Percentiles rank a stretch among this genome's conserved stretches.
These are phyloP conservation scores for Amblyteles armatorius DNA, from an alignment of 2,888 invertebrate genomes.

Conservation along the genomic window DNA sequence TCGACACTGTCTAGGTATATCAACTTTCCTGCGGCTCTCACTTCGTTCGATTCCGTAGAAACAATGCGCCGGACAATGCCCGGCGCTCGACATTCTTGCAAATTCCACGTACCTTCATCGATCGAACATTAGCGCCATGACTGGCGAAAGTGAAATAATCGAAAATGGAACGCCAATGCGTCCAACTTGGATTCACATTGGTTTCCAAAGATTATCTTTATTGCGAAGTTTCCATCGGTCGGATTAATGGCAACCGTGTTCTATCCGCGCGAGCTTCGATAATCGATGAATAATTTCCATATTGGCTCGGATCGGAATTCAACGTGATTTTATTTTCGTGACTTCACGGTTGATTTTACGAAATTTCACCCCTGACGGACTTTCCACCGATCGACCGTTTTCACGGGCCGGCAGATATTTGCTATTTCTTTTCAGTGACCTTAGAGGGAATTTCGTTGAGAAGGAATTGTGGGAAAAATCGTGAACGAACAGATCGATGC, in stretches of 20 bases:
- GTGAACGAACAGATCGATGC: slow-evolving; percentile 49
- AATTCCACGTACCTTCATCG: slow-evolving; percentile 20
- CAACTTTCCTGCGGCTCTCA: neutral
- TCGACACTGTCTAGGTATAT: slow-evolving; percentile 3
- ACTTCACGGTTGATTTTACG: neutral
- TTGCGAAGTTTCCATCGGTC: neutral
- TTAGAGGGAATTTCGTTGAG: neutral
- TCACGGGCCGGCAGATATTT: neutral
- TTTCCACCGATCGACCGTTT: slow-evolving; percentile 6
- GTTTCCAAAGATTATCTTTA: neutral
- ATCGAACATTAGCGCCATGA: slow-evolving; percentile 24
- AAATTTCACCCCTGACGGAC: neutral
- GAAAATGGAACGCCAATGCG: neutral
- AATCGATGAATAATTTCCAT: neutral
- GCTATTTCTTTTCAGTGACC: neutral
- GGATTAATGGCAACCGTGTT: neutral
- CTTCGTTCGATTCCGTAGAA: slow-evolving; percentile 6
- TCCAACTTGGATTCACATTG: neutral
- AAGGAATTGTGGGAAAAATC: slow-evolving; percentile 43
- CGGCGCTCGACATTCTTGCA: slow-evolving; percentile 2
- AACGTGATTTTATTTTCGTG: neutral
- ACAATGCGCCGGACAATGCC: neutral
- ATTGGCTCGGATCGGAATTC: neutral
- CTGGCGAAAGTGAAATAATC: neutral
- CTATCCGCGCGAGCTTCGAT: neutral